Evolutionary conservation across 2,888 invertebrate species (phyloP).

Genomic region (Rhagophthalmus giganteus): DNA sequence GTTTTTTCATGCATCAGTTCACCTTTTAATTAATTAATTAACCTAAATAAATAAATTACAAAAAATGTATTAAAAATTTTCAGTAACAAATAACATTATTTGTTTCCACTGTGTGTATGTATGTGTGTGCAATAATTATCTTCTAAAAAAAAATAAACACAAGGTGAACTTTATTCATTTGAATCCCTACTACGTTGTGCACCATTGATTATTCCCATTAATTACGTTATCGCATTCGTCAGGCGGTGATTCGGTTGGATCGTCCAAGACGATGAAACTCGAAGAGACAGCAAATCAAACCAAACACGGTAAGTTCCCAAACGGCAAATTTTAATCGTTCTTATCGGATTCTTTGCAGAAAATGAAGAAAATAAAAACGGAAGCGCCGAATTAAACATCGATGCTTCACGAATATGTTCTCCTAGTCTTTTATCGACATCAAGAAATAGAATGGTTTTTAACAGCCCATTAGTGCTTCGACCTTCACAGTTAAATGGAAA

Average conservation of each 20-base stretch:
- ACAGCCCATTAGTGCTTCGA: conserved; percentile 24
- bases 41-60: not conserved
- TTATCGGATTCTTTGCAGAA: not conserved
- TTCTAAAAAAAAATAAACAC: no score
- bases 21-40: no score
- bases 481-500: conserved; percentile 41
- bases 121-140: no score
- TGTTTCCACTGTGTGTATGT: not conserved
- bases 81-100: not conserved
- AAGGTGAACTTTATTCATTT: no score
- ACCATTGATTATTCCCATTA: no score
- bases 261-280: not conserved
- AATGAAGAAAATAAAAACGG: not conserved
- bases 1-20: not conserved
- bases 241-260: not conserved
- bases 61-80: not conserved
- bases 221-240: not conserved
- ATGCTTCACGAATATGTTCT: not conserved
- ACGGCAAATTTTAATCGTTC: not conserved
- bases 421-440: not conserved
- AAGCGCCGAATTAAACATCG: not conserved
- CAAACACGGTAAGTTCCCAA: not conserved
- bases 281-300: not conserved
- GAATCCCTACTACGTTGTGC: no score
- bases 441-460: conserved; percentile 4